phyloP scores from a whole-genome alignment of 1,140 invertebrate genomes.

The Drosophila simulans region DNA sequence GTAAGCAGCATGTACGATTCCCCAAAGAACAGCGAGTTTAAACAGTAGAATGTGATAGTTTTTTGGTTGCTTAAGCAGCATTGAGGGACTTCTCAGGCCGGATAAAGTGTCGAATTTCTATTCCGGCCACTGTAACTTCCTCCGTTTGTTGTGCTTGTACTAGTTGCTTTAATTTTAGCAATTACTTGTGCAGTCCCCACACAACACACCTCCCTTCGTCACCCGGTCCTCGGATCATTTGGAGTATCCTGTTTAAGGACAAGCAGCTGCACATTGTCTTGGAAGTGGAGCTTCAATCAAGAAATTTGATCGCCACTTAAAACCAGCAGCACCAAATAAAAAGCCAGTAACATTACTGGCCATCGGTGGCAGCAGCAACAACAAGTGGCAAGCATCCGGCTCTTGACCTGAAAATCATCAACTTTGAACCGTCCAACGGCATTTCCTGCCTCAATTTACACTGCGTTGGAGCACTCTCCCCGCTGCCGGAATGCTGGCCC shows the following conservation, averaged over 20 bases:
- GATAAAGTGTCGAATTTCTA: conserved; percentile 53
- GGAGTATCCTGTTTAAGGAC: conserved; percentile 63
- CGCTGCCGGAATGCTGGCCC: conserved; percentile 9
- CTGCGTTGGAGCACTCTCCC: conserved; percentile 17
- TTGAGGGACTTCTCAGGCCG: conserved; percentile 31
- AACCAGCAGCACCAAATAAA: conserved; percentile 33
- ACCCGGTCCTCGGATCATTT: conserved; percentile 4
- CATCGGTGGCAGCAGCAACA: conserved; percentile 36
- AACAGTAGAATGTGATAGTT: no score
- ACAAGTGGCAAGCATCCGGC: conserved; percentile 56
- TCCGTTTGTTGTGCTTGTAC: conserved; percentile 63
- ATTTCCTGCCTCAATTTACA: conserved; percentile 80
- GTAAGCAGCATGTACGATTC: no score
- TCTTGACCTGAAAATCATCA: conserved; percentile 72
- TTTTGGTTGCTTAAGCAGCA: background rate
- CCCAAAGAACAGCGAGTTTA: no score
- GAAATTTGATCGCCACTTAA: conserved; percentile 79
- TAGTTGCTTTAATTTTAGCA: conserved; percentile 58
- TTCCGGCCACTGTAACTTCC: conserved; percentile 34
- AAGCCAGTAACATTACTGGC: conserved; percentile 21
- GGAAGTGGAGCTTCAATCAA: conserved; percentile 68
- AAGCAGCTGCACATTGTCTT: conserved; percentile 50
- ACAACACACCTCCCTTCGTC: background rate
- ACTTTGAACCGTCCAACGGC: conserved; percentile 70
- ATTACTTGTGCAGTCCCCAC: conserved; percentile 43